phyloP scores from a whole-genome alignment of 2,797 vertebrate species.

The Ibycter americanus region DNA sequence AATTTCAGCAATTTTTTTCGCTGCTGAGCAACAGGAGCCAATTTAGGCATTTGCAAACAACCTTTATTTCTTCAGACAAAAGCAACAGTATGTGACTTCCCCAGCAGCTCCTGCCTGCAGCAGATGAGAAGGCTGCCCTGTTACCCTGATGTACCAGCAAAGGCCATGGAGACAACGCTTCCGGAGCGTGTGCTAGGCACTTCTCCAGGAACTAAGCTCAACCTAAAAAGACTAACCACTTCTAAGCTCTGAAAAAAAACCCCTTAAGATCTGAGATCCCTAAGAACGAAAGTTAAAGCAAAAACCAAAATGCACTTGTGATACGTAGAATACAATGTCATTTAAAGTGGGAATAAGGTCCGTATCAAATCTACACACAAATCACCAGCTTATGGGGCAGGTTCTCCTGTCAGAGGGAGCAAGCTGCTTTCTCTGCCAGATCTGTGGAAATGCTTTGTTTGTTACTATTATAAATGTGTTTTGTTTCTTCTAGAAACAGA shows the following conservation, averaged over 20 bases:
- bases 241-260: neutral
- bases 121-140: neutral
- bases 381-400: neutral
- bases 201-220: neutral
- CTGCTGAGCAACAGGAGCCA: neutral
- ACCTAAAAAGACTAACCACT: neutral
- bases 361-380: neutral
- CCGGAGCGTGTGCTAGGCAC: neutral
- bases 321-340: neutral
- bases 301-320: neutral
- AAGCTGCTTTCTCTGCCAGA: neutral
- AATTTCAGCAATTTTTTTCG: neutral
- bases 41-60: neutral
- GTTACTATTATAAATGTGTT: neutral
- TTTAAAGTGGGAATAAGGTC: neutral
- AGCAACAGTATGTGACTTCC: neutral
- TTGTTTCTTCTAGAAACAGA: slow-evolving; percentile 20
- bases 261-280: neutral
- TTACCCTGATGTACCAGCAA: neutral
- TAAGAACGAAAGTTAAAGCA: neutral
- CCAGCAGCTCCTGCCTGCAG: neutral
- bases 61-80: neutral
- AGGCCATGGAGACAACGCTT: rapidly evolving
- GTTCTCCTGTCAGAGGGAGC: neutral
- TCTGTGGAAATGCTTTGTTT: neutral